Percentiles rank a stretch among this genome's conserved stretches.
phyloP scores from a whole-genome alignment of 2,888 invertebrate genomes.

The Clanis bilineata region DNA sequence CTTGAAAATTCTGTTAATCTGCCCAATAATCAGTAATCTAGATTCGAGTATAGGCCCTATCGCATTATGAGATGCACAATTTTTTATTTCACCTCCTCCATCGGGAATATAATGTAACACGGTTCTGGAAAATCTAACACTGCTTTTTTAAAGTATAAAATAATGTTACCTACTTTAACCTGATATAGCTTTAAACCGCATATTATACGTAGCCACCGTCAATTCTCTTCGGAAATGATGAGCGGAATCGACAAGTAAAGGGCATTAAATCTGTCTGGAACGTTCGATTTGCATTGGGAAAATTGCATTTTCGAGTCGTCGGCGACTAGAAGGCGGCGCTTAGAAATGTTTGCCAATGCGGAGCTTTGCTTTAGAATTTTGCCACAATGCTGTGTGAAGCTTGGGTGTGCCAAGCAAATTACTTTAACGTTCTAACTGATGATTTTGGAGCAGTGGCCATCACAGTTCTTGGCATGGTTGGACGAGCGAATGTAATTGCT shows the following conservation, averaged over 20 bases:
- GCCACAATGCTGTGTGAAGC: conserved; percentile 5
- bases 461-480: background rate
- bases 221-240: conserved; percentile 66
- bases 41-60: too few relatives aligned
- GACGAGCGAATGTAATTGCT: background rate
- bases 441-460: conserved; percentile 12
- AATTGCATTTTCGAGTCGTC: conserved; percentile 75
- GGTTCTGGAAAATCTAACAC: too few relatives aligned
- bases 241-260: conserved; percentile 71
- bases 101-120: too few relatives aligned
- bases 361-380: conserved; percentile 54
- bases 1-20: too few relatives aligned
- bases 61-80: too few relatives aligned
- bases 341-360: conserved; percentile 64
- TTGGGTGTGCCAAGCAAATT: conserved; percentile 17
- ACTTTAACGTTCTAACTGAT: conserved; percentile 16
- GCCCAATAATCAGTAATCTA: too few relatives aligned
- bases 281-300: conserved; percentile 78
- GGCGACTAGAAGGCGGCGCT: conserved; percentile 59
- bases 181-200: conserved; percentile 7
- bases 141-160: too few relatives aligned
- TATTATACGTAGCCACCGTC: conserved; percentile 42
- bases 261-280: conserved; percentile 76
- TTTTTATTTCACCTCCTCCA: too few relatives aligned
- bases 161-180: too few relatives aligned